Base-by-base conservation (phyloP, 2,113 vertebrate genomes). In the Axis porcinus region DNA sequence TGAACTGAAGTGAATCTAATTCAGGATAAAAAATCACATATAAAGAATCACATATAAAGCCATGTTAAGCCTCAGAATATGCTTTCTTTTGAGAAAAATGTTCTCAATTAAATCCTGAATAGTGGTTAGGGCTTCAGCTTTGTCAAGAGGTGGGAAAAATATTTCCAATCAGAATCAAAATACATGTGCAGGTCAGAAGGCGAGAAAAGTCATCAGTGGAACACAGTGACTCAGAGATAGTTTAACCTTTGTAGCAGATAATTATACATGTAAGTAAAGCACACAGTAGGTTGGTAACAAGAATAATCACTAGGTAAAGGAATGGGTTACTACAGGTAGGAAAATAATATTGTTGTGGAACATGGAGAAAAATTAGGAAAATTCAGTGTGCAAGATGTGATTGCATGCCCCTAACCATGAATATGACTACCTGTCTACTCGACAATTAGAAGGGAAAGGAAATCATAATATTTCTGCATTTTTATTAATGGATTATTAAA, bases 251-350 rank as follows among this genome's bases (percentile, higher is more conserved):
- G 5, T 52, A 55, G 36, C 10, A 47, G 40, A 17, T 16, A 8
- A 50, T 28, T 54, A 16, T 11, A 33, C 33, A 5, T 5, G 19
- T 3, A 15, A 91, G 13, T 25, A 12, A 70, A 14, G 25, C 1
- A 0, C 3, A 1, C 1, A 2, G 10, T 1, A 7, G 12, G 21
- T 36, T 33, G 33, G 19, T 11, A 2, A 15, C 7, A 15, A 83
- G n/a, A 83, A 36, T 9, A 45, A 36, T 9, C 21, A 2, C 12
- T 10, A 7, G 3, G 7, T 13, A 28, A 78, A 76, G 23, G 28
- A 40, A 33, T 8, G 7, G 5, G 10, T 19, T 17, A 2, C 40
- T 7, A 1, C 6, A 25, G 25, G 3, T 7, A 25, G 28, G 9
- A 62, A 1, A 25, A 15, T 16, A 14, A 30, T 2, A 21, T 19